These are phyloP conservation scores for Clitarchus hookeri DNA, from an alignment of 2,888 invertebrate genomes.

Conservation along the genomic window DNA sequence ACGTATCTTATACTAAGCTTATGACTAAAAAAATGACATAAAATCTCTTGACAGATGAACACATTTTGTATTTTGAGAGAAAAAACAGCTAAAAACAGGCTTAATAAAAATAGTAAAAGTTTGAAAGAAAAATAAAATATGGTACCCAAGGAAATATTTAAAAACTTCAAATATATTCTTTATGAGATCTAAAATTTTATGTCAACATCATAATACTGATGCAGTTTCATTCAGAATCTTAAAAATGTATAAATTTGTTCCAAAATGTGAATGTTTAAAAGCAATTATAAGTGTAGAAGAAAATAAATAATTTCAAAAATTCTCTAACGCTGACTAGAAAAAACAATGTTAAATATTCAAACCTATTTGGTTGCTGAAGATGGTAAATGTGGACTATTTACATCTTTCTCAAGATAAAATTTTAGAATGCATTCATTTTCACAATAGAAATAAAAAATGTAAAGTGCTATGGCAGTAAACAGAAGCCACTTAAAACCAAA, in stretches of 20 bases:
- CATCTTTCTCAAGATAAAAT: background rate
- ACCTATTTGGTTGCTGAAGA: background rate
- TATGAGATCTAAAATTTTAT: background rate
- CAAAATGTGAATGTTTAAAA: background rate
- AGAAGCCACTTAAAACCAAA: background rate
- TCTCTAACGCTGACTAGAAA: background rate
- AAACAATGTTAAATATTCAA: background rate
- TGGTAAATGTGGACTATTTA: background rate
- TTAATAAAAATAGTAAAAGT: background rate
- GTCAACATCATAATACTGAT: background rate
- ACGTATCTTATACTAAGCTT: background rate
- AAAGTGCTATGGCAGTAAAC: background rate
- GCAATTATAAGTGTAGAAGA: background rate
- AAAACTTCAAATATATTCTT: background rate
- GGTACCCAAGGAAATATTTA: background rate
- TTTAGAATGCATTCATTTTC: background rate
- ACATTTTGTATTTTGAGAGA: slow-evolving; percentile 7
- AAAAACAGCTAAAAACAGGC: background rate
- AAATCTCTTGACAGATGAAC: background rate
- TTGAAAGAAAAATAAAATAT: background rate
- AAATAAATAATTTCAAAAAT: background rate
- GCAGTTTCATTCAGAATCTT: background rate
- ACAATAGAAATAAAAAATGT: background rate
- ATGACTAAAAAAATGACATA: background rate
- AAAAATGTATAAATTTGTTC: background rate